A percentile compares a stretch with the other conserved stretches of the same genome.
These are phyloP conservation scores for Hydrocynus forskahlii DNA, from an alignment of 2,797 vertebrate genomes.

Conservation along the genomic window DNA sequence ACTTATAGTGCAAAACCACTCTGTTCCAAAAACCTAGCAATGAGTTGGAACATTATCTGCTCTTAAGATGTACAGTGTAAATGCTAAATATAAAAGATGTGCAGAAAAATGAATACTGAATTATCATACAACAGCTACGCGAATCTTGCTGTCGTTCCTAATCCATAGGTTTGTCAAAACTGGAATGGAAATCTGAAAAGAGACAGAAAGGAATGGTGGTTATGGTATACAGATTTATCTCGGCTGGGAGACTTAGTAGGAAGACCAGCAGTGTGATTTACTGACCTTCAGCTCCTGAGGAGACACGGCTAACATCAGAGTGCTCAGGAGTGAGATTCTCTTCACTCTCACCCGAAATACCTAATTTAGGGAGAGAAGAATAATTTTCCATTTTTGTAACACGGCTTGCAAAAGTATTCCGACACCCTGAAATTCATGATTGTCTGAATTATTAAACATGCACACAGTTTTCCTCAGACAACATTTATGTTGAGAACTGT, in stretches of 20 bases:
- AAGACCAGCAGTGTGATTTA: slow-evolving; percentile 28
- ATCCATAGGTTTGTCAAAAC: slow-evolving; percentile 55
- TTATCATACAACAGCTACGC: background rate
- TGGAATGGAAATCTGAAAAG: slow-evolving; percentile 58
- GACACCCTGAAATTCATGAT: too few species aligned
- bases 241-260: slow-evolving; percentile 12
- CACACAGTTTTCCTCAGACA: too few species aligned
- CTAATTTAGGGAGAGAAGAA: slow-evolving; percentile 17
- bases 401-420: too few species aligned
- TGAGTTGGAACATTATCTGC: background rate
- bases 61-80: background rate
- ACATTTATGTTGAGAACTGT: too few species aligned
- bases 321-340: slow-evolving; percentile 56
- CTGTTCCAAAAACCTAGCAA: background rate
- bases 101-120: background rate
- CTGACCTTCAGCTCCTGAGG: slow-evolving; percentile 65
- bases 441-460: too few species aligned
- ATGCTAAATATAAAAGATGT: slow-evolving; percentile 5
- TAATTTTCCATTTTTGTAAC: background rate
- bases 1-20: slow-evolving; percentile 41
- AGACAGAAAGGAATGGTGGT: slow-evolving; percentile 34
- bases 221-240: slow-evolving; percentile 6
- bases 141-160: slow-evolving; percentile 28
- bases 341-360: slow-evolving; percentile 56
- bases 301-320: slow-evolving; percentile 53